Conservation (phyloP, 1,140 invertebrate species). For the Formica selysi region DNA sequence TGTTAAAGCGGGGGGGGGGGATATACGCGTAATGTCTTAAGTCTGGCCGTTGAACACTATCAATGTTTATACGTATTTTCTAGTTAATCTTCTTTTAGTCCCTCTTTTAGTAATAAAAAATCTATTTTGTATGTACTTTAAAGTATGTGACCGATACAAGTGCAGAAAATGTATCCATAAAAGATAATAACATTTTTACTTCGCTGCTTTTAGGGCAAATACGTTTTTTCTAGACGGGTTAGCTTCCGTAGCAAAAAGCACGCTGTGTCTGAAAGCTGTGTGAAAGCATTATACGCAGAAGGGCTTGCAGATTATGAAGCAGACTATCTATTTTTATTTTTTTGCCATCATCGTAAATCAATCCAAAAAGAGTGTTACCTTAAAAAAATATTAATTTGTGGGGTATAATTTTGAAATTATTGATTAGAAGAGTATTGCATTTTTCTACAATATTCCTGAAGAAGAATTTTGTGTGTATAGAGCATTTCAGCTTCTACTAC, state of each 20-base stretch:
- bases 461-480: background rate
- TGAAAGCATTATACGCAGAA: constrained; percentile 49
- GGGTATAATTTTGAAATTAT: constrained; percentile 19
- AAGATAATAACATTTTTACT: constrained; percentile 58
- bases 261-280: constrained; percentile 40
- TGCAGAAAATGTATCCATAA: constrained; percentile 57
- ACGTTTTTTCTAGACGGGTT: constrained; percentile 55
- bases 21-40: constrained; percentile 20
- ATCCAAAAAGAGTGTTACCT: background rate
- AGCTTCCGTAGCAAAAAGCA: constrained; percentile 40
- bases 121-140: constrained; percentile 31
- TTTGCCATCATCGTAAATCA: constrained; percentile 1
- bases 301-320: constrained; percentile 30
- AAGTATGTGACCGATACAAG: constrained; percentile 32
- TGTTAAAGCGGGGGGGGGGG: background rate
- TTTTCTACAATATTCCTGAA: background rate
- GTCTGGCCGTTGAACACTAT: background rate
- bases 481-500: background rate
- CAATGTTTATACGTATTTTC: constrained; percentile 31
- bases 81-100: constrained; percentile 25
- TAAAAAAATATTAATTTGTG: background rate
- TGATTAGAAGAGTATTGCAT: background rate
- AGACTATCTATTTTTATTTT: background rate
- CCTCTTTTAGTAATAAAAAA: constrained; percentile 27
- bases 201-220: constrained; percentile 59